These are phyloP conservation scores for Thymelicus lineola DNA, from an alignment of 2,888 invertebrate genomes.

Conservation along the genomic window DNA sequence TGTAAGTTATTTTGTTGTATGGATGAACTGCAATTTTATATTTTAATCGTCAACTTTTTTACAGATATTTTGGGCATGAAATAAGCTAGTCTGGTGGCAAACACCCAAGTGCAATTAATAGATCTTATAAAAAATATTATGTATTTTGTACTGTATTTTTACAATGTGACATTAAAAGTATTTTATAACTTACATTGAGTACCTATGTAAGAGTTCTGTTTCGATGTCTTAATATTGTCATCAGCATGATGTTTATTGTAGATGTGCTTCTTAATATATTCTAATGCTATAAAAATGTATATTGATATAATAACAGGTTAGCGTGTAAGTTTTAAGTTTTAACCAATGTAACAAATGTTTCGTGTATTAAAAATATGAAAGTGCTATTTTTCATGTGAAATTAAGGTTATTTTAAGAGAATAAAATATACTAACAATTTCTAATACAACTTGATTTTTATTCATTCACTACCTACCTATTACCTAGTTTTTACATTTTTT, in stretches of 20 bases:
- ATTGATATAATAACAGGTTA: neutral
- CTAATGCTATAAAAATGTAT: slow-evolving; percentile 6
- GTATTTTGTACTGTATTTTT: neutral
- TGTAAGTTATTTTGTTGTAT: no score
- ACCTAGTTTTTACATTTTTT: no score
- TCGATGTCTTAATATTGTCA: slow-evolving; percentile 11
- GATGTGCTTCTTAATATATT: slow-evolving; percentile 19
- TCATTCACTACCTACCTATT: neutral
- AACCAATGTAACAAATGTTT: slow-evolving; percentile 1
- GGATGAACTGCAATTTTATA: no score
- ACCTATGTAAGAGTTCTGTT: slow-evolving; percentile 5
- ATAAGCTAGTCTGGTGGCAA: slow-evolving; percentile 17
- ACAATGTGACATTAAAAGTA: neutral
- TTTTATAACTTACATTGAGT: neutral
- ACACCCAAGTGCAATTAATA: slow-evolving; percentile 31
- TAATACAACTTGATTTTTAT: slow-evolving; percentile 39
- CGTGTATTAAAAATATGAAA: slow-evolving; percentile 17
- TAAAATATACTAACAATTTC: slow-evolving; percentile 65
- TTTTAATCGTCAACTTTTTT: no score
- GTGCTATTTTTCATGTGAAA: slow-evolving; percentile 62
- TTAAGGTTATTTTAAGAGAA: slow-evolving; percentile 44
- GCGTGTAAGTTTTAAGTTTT: neutral
- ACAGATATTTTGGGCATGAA: neutral
- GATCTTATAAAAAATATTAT: slow-evolving; percentile 12
- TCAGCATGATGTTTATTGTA: neutral